Percentiles rank a stretch among this genome's conserved stretches.
phyloP scores from a whole-genome alignment of 2,797 vertebrate genomes.

The Rhyacichthys aspro region DNA sequence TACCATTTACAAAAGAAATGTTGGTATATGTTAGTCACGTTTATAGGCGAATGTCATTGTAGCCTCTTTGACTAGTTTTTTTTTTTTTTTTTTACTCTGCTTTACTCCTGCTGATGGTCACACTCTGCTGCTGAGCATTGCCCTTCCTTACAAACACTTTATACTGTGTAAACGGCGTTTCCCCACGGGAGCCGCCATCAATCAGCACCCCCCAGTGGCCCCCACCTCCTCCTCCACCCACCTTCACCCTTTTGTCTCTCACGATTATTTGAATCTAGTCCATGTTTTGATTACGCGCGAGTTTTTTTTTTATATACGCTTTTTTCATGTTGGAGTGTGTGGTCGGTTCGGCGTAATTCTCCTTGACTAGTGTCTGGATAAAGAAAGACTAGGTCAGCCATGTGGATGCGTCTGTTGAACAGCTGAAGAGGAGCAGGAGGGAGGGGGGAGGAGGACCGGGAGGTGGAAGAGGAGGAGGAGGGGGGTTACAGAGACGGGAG shows the following conservation, averaged over 20 bases:
- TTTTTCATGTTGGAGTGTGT: conserved; percentile 51
- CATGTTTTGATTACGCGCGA: conserved; percentile 86
- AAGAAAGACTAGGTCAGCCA: conserved; percentile 90
- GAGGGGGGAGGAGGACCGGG: conserved; percentile 51
- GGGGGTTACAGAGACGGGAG: conserved; percentile 66
- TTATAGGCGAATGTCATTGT: too few species aligned
- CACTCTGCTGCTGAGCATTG: conserved; percentile 60
- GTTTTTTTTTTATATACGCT: conserved; percentile 32
- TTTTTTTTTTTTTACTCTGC: conserved; percentile 62
- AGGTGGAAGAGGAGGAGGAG: conserved; percentile 56
- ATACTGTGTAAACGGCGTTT: conserved; percentile 67
- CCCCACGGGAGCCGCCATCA: conserved; percentile 81
- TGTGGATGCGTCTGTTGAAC: conserved; percentile 90
- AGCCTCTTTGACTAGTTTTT: too few species aligned
- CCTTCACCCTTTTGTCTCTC: conserved; percentile 63
- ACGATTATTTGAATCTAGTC: conserved; percentile 82
- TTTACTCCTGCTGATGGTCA: conserved; percentile 69
- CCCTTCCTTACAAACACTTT: conserved; percentile 69
- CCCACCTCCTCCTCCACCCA: conserved; percentile 3
- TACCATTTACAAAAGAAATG: neutral
- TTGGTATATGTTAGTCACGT: conserved; percentile 9
- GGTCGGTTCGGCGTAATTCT: conserved; percentile 75
- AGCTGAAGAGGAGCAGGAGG: conserved; percentile 79
- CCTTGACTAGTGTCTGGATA: conserved; percentile 84
- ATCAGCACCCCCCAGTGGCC: conserved; percentile 64